Conservation (phyloP, 2,888 invertebrate species). For the Leptinotarsa tumamoca region DNA sequence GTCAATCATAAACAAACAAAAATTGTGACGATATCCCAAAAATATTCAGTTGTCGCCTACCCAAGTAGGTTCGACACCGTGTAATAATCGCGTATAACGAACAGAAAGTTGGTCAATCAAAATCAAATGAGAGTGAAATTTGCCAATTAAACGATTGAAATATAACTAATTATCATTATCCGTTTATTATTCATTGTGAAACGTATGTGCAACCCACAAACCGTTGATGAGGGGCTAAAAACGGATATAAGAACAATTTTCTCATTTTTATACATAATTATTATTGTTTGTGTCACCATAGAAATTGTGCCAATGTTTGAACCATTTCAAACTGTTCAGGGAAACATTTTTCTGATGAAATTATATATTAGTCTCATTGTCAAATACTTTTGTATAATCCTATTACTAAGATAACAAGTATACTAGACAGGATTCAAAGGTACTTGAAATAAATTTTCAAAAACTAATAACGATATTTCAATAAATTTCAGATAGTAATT, state of each 20-base stretch:
- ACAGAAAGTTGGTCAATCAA: slow-evolving; percentile 18
- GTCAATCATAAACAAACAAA: background rate
- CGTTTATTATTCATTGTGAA: slow-evolving; percentile 16
- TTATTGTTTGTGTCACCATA: too few species aligned
- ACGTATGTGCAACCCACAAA: slow-evolving; percentile 2
- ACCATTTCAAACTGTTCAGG: too few species aligned
- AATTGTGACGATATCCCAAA: slow-evolving; percentile 11
- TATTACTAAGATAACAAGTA: too few species aligned
- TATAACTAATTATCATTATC: slow-evolving; percentile 10
- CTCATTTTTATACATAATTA: too few species aligned
- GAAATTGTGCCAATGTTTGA: too few species aligned
- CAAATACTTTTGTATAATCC: too few species aligned
- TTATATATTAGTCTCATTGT: too few species aligned
- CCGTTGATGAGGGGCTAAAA: background rate
- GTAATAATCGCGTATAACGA: background rate
- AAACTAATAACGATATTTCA: too few species aligned
- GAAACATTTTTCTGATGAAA: too few species aligned
- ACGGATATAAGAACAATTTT: background rate
- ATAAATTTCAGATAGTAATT: too few species aligned
- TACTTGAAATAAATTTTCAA: too few species aligned
- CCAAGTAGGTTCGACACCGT: background rate
- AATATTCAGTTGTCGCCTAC: slow-evolving; percentile 1
- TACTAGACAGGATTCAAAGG: too few species aligned
- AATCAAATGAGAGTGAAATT: slow-evolving; percentile 14
- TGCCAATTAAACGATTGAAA: slow-evolving; percentile 13